Evolutionary conservation across 2,113 vertebrate species (phyloP).

Genomic region (Forbesichthys agassizii): DNA sequence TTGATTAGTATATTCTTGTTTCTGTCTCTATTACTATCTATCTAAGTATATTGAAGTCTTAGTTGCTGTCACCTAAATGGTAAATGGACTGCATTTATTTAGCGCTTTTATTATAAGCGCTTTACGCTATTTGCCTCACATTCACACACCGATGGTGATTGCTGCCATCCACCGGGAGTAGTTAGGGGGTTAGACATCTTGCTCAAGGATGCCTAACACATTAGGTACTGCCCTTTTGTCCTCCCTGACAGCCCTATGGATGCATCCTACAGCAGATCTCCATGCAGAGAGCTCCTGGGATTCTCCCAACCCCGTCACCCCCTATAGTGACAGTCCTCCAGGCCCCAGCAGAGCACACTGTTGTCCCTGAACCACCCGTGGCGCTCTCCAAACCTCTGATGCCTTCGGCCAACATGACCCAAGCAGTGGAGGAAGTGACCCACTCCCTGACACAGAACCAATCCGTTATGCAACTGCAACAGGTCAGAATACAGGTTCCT

Average conservation of each 20-base stretch:
- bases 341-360: conserved; percentile 48
- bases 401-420: conserved; percentile 56
- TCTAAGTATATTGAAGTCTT: not conserved
- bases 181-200: too few species aligned
- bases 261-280: conserved; percentile 61
- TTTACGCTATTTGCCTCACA: too few species aligned
- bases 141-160: too few species aligned
- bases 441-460: conserved; percentile 61
- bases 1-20: too few species aligned
- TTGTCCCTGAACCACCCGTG: conserved; percentile 36
- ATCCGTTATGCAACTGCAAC: conserved; percentile 70
- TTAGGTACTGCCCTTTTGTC: not conserved
- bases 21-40: too few species aligned
- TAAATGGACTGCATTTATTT: too few species aligned
- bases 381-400: conserved; percentile 62
- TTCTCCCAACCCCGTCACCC: conserved; percentile 55
- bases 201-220: too few species aligned
- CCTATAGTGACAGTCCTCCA: conserved; percentile 62
- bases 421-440: conserved; percentile 56
- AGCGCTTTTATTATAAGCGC: too few species aligned
- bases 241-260: conserved; percentile 51
- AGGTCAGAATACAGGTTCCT: conserved; percentile 53
- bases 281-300: conserved; percentile 38
- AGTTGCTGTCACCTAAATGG: too few species aligned
- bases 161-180: too few species aligned